Percentiles rank a stretch among this genome's conserved stretches.
phyloP scores from a whole-genome alignment of 1,140 invertebrate species.

The Pantala flavescens region DNA sequence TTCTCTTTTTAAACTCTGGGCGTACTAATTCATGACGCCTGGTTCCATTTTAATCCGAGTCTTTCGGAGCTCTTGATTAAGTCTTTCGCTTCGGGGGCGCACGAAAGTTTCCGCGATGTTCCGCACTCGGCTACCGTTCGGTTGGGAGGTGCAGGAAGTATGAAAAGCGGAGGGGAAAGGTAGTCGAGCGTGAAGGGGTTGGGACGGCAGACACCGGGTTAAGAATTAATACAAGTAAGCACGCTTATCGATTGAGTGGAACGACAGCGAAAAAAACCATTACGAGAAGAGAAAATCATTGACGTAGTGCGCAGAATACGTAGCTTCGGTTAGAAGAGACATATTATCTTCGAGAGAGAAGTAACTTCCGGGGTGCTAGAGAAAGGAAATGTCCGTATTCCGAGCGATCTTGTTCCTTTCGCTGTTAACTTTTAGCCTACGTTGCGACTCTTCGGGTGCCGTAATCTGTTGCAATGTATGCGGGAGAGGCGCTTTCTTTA shows the following conservation, averaged over 20 bases:
- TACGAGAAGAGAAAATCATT: neutral
- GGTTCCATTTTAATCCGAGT: neutral
- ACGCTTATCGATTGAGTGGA: neutral
- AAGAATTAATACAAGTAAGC: conserved; percentile 7
- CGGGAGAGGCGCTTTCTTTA: too few species aligned
- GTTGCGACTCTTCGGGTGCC: too few species aligned
- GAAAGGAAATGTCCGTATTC: too few species aligned
- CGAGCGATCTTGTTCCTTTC: too few species aligned
- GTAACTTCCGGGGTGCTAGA: neutral
- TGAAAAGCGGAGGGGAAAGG: neutral
- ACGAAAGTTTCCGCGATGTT: neutral
- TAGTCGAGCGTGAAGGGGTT: neutral
- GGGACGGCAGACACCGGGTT: neutral
- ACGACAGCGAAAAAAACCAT: neutral
- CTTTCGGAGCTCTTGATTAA: neutral
- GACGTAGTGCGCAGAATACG: neutral
- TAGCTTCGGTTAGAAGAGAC: neutral
- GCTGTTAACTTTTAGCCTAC: too few species aligned
- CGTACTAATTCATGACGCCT: conserved; percentile 1
- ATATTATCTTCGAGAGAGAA: neutral
- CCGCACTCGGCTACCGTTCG: neutral
- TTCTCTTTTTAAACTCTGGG: neutral
- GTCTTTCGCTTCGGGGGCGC: neutral
- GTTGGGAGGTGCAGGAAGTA: neutral
- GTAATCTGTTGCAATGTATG: too few species aligned